Conservation (phyloP, 2,113 vertebrate genomes). For the Channa argus region DNA sequence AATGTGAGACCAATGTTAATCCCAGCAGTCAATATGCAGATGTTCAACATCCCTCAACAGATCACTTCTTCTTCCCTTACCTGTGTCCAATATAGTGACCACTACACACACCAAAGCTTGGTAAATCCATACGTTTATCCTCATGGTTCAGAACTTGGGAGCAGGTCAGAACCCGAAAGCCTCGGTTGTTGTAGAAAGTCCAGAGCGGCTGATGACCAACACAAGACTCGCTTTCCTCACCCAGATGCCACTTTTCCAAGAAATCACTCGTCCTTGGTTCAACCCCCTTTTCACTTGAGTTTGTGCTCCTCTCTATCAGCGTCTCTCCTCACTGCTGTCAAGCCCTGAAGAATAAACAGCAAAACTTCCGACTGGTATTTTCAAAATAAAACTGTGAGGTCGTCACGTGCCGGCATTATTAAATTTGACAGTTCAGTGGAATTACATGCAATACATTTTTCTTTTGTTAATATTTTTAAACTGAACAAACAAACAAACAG, state of each 20-base stretch:
- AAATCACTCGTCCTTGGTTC: slow-evolving; percentile 78
- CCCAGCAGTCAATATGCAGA: neutral
- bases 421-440: neutral
- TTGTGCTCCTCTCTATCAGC: slow-evolving; percentile 51
- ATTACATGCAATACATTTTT: neutral
- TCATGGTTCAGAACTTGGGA: slow-evolving; percentile 62
- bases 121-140: slow-evolving; percentile 79
- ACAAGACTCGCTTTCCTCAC: slow-evolving; percentile 55
- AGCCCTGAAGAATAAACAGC: neutral
- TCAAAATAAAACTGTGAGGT: slow-evolving; percentile 66
- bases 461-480: too few relatives aligned
- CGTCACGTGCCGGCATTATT: neutral
- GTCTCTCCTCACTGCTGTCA: slow-evolving; percentile 52
- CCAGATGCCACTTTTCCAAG: slow-evolving; percentile 68
- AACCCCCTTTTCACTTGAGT: slow-evolving; percentile 70
- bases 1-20: neutral
- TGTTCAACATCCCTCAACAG: neutral
- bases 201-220: slow-evolving; percentile 62
- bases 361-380: slow-evolving; percentile 30
- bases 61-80: slow-evolving; percentile 56
- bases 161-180: slow-evolving; percentile 54
- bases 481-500: too few relatives aligned
- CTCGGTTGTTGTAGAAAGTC: slow-evolving; percentile 41
- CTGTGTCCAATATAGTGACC: slow-evolving; percentile 73
- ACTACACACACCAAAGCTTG: slow-evolving; percentile 70